Base-by-base conservation (phyloP, 1,140 invertebrate species). In the Micrasema longulum region DNA sequence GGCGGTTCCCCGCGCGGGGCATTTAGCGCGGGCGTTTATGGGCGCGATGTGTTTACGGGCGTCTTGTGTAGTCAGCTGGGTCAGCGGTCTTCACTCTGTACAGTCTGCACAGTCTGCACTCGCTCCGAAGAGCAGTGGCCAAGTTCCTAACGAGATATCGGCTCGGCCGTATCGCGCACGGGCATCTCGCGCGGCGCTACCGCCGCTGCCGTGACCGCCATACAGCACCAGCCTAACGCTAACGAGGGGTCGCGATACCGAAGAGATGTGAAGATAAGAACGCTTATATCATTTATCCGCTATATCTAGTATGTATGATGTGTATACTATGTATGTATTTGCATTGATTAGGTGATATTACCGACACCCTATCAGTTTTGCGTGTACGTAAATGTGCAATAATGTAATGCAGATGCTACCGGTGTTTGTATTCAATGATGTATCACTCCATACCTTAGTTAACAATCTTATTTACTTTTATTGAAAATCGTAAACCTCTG, bases 1-100 rank as follows among this genome's bases (percentile, higher is more conserved):
- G 43, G 55, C 55, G 35, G 35, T 60, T 60, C 41, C 22, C n/a
- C 36, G 26, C 50, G 26, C 50, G 26, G 36, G 22, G 36, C 57
- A 41, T 43, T 62, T 62, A 62, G 35, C 57, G 18, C 16, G 35
- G 35, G 57, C 38, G 57, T 62, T 62, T 43, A 43, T 41, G 36
- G 57, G 31, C 0, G 18, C 38, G 57, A 62, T 43, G 41, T 41
- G 57, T 43, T 31, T 53, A 11, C 23, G 52, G 16, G 57, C 5
- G 38, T 2, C 23, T 12, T n/a, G 23, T n/a, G 50, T 53, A n/a
- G 20, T 9, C 12, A 14, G 31, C n/a, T 22, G 18, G n/a, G 6
- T n/a, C 50, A 26, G 20, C 18, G 9, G n/a, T n/a, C n/a, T n/a
- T n/a, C n/a, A n/a, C n/a, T n/a, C n/a, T 31, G 26, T 4, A 31